Percentiles rank a stretch among this genome's conserved stretches.
Conservation (phyloP, 2,888 invertebrate genomes). For the Melieria omissa region DNA sequence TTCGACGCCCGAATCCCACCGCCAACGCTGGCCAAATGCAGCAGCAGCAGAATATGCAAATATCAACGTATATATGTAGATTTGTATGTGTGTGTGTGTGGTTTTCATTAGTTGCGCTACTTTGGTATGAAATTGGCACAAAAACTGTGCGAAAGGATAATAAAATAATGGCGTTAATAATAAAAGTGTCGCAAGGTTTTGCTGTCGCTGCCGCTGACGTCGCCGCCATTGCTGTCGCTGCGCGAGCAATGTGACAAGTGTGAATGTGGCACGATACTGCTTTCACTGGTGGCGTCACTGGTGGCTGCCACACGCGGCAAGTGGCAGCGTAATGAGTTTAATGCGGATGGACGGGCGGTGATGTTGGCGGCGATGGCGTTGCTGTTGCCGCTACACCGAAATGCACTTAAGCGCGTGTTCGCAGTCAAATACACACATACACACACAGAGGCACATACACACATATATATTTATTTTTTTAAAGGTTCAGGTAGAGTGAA, state of each 20-base stretch:
- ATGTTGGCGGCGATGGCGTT: slow-evolving; percentile 5
- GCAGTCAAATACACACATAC: slow-evolving; percentile 6
- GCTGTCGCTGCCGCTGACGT: not conserved
- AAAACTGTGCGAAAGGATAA: slow-evolving; percentile 19
- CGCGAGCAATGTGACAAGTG: not conserved
- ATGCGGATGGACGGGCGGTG: slow-evolving; percentile 13
- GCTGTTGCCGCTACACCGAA: slow-evolving; percentile 16
- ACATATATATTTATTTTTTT: slow-evolving; percentile 3
- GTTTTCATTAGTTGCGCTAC: not conserved
- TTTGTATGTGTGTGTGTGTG: no score
- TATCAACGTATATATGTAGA: no score
- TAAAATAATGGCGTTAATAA: slow-evolving; percentile 27
- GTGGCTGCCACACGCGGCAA: slow-evolving; percentile 26
- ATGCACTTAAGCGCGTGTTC: slow-evolving; percentile 26
- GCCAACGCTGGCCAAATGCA: no score
- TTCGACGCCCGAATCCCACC: no score
- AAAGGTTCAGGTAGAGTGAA: no score
- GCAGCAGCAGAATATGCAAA: no score
- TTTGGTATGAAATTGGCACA: slow-evolving; percentile 24
- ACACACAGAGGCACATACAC: slow-evolving; percentile 8
- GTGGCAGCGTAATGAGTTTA: slow-evolving; percentile 27
- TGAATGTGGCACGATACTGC: not conserved
- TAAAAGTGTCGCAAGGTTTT: slow-evolving; percentile 31
- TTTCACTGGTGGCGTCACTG: slow-evolving; percentile 14
- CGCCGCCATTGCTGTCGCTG: not conserved